These are phyloP conservation scores for Drosophila ustulata DNA, from an alignment of 2,888 invertebrate species.

Conservation along the genomic window DNA sequence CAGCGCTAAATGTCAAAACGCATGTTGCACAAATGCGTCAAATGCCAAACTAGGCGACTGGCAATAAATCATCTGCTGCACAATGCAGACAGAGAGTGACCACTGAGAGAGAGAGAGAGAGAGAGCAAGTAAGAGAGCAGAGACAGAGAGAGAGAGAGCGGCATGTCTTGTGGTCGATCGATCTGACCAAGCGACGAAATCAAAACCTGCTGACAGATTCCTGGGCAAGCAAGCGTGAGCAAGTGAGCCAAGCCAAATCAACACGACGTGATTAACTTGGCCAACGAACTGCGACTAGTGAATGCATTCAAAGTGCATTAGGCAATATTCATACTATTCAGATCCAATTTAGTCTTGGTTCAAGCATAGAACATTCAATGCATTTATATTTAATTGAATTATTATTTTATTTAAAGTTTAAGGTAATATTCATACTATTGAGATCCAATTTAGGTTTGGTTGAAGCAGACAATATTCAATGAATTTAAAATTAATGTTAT, in stretches of 20 bases:
- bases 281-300: neutral
- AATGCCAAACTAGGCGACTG: slow-evolving; percentile 70
- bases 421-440: too few relatives aligned
- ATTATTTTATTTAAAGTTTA: too few relatives aligned
- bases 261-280: slow-evolving; percentile 12
- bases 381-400: too few relatives aligned
- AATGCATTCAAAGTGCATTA: slow-evolving; percentile 9
- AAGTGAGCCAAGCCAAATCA: slow-evolving; percentile 27
- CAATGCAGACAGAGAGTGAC: neutral
- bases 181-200: slow-evolving; percentile 45
- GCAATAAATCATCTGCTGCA: slow-evolving; percentile 70
- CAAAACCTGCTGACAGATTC: slow-evolving; percentile 58
- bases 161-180: slow-evolving; percentile 28
- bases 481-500: too few relatives aligned
- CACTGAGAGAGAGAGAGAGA: neutral
- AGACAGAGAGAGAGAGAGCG: neutral
- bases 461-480: too few relatives aligned
- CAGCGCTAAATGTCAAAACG: slow-evolving; percentile 78
- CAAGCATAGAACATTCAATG: too few relatives aligned
- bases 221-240: slow-evolving; percentile 45
- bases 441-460: too few relatives aligned
- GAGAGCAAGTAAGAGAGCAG: neutral
- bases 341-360: neutral
- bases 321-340: neutral
- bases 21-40: slow-evolving; percentile 80